Evolutionary conservation across 2,113 vertebrate species (phyloP), one percentile per base, ranked within the genome.

Genomic region (Tetraodon nigroviridis): DNA sequence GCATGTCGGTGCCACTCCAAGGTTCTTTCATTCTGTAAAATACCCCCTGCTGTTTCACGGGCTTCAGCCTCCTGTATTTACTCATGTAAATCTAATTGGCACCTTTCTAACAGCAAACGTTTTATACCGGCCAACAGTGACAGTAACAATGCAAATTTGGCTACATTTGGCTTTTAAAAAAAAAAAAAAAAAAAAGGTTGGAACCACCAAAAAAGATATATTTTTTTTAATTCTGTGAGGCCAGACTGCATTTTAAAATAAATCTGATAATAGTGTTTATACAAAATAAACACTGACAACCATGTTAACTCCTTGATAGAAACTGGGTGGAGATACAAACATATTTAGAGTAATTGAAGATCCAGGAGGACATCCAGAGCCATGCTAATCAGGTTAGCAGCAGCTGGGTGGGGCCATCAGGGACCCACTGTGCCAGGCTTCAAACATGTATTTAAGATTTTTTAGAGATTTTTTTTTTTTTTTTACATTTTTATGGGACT

Each of bases 1-100:
- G 19, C 40, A 15, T 4, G 40, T 44, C 44, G 45, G 20, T 11
- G 13, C 51, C 65, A 67, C 69, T 14, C 32, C 16, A 54, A 71
- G 29, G 11, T 10, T 44, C 47, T 55, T 53, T 61, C 51, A 70
- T 67, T 42, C 19, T 21, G 55, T 76, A 55, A 79, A 17, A 21
- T 29, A 66, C 75, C 73, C 72, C 73, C 79, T 16, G 2, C 11
- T 52, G 68, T 56, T 80, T 69, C 42, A 75, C 42, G 45, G 67
- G 17, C 67, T 44, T 68, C 52, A 44, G 64, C 29, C 42, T 57
- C 73, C 73, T 69, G 62, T 73, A 75, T 72, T 76, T 68, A 58
- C 58, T 58, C 63, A 1, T 7, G 3, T 49, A 64, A 62, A 75
- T 49, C 69, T 64, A 73, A 78, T 72, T 81, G 58, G 64, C 83